A percentile compares a stretch with the other conserved stretches of the same genome.
phyloP scores from a whole-genome alignment of 2,113 vertebrate genomes.

The Otolemur garnettii region DNA sequence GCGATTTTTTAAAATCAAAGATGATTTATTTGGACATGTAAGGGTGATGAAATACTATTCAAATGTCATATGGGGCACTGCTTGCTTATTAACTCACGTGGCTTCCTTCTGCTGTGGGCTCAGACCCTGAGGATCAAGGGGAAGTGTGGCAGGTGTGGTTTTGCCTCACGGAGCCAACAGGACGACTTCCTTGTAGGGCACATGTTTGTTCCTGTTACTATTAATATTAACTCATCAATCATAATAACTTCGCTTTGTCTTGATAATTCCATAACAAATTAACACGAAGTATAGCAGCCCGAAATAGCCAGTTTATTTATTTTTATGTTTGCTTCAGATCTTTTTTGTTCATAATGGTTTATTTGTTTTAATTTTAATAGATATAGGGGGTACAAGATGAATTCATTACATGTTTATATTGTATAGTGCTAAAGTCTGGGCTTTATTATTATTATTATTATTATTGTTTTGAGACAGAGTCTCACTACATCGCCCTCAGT shows the following conservation, averaged over 20 bases:
- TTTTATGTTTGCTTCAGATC: too few relatives aligned
- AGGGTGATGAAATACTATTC: not conserved
- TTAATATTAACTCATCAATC: not conserved
- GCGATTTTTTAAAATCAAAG: not conserved
- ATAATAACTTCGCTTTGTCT: slow-evolving; percentile 1
- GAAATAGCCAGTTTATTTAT: not conserved
- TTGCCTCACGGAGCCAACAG: not conserved
- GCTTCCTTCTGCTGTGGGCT: not conserved
- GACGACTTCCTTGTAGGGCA: not conserved
- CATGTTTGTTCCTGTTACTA: not conserved
- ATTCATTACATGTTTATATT: too few relatives aligned
- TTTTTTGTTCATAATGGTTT: too few relatives aligned
- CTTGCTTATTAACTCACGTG: not conserved
- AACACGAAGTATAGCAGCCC: not conserved
- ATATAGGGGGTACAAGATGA: too few relatives aligned
- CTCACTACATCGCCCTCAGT: too few relatives aligned
- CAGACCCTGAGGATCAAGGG: not conserved
- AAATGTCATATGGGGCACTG: not conserved
- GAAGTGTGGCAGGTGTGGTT: not conserved
- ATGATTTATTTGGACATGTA: slow-evolving; percentile 31
- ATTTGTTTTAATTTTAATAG: too few relatives aligned
- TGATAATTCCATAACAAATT: not conserved
- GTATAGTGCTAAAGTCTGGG: too few relatives aligned
- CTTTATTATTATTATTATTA: too few relatives aligned
- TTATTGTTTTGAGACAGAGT: too few relatives aligned